Evolutionary conservation across 2,888 invertebrate genomes (phyloP), one percentile per base, ranked within the genome.

Genomic region (Sialis lutaria): DNA sequence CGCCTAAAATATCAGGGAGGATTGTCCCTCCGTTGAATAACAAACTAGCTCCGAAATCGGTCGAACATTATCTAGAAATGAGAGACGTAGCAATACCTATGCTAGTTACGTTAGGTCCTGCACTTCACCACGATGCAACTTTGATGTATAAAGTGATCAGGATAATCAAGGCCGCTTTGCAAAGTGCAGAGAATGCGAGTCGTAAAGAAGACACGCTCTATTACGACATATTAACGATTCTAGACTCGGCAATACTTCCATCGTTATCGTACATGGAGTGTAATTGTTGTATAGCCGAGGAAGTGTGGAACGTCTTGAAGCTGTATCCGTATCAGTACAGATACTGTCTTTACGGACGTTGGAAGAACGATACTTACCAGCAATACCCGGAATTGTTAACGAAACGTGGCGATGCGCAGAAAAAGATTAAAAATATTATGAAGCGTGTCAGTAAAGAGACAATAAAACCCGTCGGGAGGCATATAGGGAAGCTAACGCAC

Each of bases 391-490:
- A 82, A 39, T 66, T 98, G 46, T 75, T 93, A 58, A 74, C 85
- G 13, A 83, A 87, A 34, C 76, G 86, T 40, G 92, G 89, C 1
- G 86, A 89, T 60, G 82, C 88, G 0, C 76, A 91, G 53, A 92
- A 93, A 59, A 80, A 87, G 58, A 88, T 95, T 43, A 93, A 93
- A 62, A 91, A 91, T 53, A 84, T 96, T 35, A 92, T 98, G 90
- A 96, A 97, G 68, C 80, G 87, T 51, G 90, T 92, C 35, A 93
- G 93, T 56, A 99, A 98, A 62, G 98, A 99, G 64, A 98, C 95
- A 58, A 91, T 96, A 6, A 98, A 97, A 64, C 91, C 89, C 1
- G 87, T 93, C 50, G 98, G 98, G 1, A 74, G 98, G 49, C 81
- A 88, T 43, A 86, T 99, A 52, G 98, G 97, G 9, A 99, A 99